A percentile compares a stretch with the other conserved stretches of the same genome.
phyloP scores from a whole-genome alignment of 2,888 invertebrate genomes.

The Harmothoe impar region DNA sequence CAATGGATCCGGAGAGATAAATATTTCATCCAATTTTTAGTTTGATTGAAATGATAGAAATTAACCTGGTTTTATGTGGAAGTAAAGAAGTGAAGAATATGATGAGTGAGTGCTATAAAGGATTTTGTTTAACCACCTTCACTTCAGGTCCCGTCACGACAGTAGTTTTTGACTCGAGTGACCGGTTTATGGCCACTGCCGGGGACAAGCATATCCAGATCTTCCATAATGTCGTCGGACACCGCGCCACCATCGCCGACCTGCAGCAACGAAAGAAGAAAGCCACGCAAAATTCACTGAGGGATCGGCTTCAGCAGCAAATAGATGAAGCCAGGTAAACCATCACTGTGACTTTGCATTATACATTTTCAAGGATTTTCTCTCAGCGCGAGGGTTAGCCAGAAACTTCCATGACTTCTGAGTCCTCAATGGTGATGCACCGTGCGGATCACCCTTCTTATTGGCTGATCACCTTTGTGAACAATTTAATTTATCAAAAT shows the following conservation, averaged over 20 bases:
- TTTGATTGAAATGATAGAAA: too few relatives aligned
- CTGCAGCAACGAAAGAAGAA: constrained; percentile 80
- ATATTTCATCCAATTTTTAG: too few relatives aligned
- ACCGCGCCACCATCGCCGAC: constrained; percentile 84
- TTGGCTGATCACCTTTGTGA: background rate
- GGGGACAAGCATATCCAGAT: constrained; percentile 91
- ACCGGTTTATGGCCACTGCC: constrained; percentile 89
- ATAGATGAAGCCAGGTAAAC: constrained; percentile 82
- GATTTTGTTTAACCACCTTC: too few relatives aligned
- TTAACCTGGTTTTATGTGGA: too few relatives aligned
- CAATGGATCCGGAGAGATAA: too few relatives aligned
- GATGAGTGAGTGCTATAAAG: too few relatives aligned
- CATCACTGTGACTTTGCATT: background rate
- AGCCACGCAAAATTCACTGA: constrained; percentile 87
- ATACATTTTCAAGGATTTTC: background rate
- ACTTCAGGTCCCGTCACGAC: constrained; percentile 88
- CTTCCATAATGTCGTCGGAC: constrained; percentile 91
- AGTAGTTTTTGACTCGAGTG: constrained; percentile 90
- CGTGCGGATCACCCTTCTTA: background rate
- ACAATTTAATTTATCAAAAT: background rate
- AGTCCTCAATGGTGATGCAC: background rate
- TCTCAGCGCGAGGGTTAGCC: background rate
- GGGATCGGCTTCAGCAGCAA: constrained; percentile 89
- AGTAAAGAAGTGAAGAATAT: too few relatives aligned
- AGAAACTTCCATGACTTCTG: background rate